phyloP scores from a whole-genome alignment of 2,888 invertebrate genomes.

The Sesia apiformis region DNA sequence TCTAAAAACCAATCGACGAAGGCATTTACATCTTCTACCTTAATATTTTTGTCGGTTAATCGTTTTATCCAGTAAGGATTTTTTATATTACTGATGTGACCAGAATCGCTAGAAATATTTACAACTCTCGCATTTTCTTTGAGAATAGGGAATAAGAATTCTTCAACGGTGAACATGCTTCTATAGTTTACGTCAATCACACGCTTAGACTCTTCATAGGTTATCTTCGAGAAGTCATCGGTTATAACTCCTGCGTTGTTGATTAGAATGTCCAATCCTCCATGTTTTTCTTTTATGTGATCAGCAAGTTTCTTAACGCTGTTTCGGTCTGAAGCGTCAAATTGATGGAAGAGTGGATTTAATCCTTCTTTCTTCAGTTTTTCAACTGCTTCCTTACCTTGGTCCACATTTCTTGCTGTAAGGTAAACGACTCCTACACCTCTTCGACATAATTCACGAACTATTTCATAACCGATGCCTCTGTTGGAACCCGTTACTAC shows the following conservation, averaged over 20 bases:
- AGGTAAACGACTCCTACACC: conserved; percentile 7
- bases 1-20: conserved; percentile 23
- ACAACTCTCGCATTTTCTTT: conserved; percentile 20
- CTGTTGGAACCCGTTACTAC: conserved; percentile 10
- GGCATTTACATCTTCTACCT: conserved; percentile 15
- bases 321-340: conserved; percentile 6
- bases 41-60: conserved; percentile 15
- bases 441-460: conserved; percentile 6
- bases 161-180: conserved; percentile 4
- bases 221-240: conserved; percentile 2
- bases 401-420: conserved; percentile 5
- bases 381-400: conserved; percentile 6
- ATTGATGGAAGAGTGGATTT: conserved; percentile 6
- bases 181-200: conserved; percentile 8
- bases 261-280: conserved; percentile 8
- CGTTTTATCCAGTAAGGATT: conserved; percentile 18
- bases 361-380: conserved; percentile 8
- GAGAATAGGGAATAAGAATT: conserved; percentile 16
- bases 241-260: conserved; percentile 9
- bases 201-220: conserved; percentile 7
- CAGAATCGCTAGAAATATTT: conserved; percentile 22
- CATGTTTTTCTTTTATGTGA: conserved; percentile 7
- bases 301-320: conserved; percentile 7
- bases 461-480: conserved; percentile 10
- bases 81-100: conserved; percentile 20